Conservation (phyloP, 2,113 vertebrate species). For the Bubo blakistoni region DNA sequence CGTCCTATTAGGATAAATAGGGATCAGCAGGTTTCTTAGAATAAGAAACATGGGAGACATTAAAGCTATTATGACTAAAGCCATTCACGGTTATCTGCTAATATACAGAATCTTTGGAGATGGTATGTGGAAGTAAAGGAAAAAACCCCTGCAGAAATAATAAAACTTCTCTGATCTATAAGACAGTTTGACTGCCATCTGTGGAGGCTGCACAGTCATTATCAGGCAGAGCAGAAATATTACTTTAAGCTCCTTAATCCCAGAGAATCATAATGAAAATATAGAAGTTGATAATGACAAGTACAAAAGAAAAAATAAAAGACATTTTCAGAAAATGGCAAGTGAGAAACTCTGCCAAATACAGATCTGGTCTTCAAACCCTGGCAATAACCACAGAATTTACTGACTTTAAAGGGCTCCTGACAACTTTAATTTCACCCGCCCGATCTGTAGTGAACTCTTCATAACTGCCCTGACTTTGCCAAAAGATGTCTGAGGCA, state of each 20-base stretch:
- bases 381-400: neutral
- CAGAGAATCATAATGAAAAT: slow-evolving; percentile 32
- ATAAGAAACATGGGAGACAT: neutral
- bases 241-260: neutral
- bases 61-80: neutral
- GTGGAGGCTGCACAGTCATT: neutral
- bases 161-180: neutral
- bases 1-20: neutral
- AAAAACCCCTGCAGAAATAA: neutral
- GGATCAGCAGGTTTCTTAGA: neutral
- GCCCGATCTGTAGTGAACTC: neutral
- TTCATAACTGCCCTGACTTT: neutral
- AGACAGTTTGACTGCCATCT: neutral
- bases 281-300: slow-evolving; percentile 33
- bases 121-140: neutral
- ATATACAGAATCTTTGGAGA: neutral
- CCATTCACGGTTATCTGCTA: neutral
- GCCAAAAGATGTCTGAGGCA: neutral
- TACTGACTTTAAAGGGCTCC: neutral
- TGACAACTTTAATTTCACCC: neutral
- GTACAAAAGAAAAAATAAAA: slow-evolving; percentile 53
- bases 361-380: neutral
- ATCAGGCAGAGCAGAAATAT: slow-evolving; percentile 1
- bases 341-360: slow-evolving; percentile 25
- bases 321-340: neutral